These are phyloP conservation scores for Lasioglossum lativentre DNA, from an alignment of 2,888 invertebrate species.

Conservation along the genomic window DNA sequence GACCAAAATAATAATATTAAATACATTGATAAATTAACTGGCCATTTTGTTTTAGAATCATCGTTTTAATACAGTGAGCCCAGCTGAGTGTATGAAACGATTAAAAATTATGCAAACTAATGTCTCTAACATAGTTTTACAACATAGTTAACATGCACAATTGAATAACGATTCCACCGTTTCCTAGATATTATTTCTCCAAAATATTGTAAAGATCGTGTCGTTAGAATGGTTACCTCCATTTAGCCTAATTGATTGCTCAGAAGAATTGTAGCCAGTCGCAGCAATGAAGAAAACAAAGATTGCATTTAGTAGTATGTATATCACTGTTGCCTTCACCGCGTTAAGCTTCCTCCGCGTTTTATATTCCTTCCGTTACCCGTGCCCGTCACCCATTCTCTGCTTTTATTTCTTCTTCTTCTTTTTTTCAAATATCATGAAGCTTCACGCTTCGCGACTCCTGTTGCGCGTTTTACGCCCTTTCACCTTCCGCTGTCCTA, in stretches of 20 bases:
- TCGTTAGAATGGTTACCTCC: background rate
- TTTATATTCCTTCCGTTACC: conserved; percentile 32
- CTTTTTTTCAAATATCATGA: conserved; percentile 75
- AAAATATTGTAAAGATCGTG: background rate
- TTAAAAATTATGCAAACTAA: too few species aligned
- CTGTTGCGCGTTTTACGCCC: conserved; percentile 35
- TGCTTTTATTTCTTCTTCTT: conserved; percentile 42
- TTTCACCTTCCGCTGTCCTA: conserved; percentile 30
- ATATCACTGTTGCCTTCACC: conserved; percentile 55
- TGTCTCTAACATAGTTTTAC: background rate
- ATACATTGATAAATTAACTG: background rate
- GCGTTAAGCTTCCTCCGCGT: conserved; percentile 37
- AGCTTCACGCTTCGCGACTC: conserved; percentile 65
- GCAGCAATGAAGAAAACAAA: conserved; percentile 6
- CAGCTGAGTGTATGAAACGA: background rate
- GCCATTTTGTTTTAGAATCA: background rate
- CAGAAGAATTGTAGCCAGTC: conserved; percentile 41
- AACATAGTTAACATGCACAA: background rate
- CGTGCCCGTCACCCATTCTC: conserved; percentile 53
- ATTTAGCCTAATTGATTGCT: background rate
- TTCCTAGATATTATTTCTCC: background rate
- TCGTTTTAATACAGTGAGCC: too few species aligned
- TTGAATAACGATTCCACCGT: background rate
- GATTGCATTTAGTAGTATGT: conserved; percentile 42
- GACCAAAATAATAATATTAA: background rate